Evolutionary conservation across 2,797 vertebrate species (phyloP).

Genomic region (Acanthurus lineatus): DNA sequence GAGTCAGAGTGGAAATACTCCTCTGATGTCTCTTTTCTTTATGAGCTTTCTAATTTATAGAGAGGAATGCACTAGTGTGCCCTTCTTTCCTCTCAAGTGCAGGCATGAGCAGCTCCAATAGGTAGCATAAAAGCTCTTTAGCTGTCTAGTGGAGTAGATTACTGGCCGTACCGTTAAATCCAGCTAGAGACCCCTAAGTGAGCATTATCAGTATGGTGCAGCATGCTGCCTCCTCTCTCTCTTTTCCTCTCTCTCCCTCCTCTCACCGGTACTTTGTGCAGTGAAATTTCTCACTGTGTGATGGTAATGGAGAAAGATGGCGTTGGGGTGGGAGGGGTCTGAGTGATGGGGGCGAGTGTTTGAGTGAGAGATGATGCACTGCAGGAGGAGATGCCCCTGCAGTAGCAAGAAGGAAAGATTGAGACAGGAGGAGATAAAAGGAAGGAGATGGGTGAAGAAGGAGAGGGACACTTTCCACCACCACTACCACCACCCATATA

Average conservation of each 20-base stretch:
- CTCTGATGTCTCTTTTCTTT: constrained; percentile 59
- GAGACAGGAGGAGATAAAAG: constrained; percentile 50
- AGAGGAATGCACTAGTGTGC: constrained; percentile 79
- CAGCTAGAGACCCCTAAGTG: constrained; percentile 79
- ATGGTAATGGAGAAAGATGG: constrained; percentile 73
- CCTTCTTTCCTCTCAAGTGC: constrained; percentile 75
- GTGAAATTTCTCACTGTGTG: constrained; percentile 71
- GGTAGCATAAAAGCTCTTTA: constrained; percentile 84
- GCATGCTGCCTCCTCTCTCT: constrained; percentile 68
- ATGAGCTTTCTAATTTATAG: constrained; percentile 81
- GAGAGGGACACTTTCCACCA: constrained; percentile 24
- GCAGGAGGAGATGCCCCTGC: constrained; percentile 53
- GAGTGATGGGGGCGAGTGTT: constrained; percentile 41
- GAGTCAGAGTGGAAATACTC: constrained; percentile 36
- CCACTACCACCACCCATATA: constrained; percentile 19
- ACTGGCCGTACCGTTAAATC: constrained; percentile 81
- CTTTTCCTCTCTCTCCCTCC: constrained; percentile 24
- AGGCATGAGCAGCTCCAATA: constrained; percentile 78
- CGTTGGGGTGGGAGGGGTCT: constrained; percentile 39
- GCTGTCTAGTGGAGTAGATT: constrained; percentile 85
- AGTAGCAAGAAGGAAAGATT: constrained; percentile 59
- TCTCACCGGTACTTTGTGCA: constrained; percentile 61
- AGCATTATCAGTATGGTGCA: constrained; percentile 82
- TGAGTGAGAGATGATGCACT: constrained; percentile 62
- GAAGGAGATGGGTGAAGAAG: constrained; percentile 16